Evolutionary conservation across 2,797 vertebrate species (phyloP).

Genomic region (Chrysocyon brachyurus): DNA sequence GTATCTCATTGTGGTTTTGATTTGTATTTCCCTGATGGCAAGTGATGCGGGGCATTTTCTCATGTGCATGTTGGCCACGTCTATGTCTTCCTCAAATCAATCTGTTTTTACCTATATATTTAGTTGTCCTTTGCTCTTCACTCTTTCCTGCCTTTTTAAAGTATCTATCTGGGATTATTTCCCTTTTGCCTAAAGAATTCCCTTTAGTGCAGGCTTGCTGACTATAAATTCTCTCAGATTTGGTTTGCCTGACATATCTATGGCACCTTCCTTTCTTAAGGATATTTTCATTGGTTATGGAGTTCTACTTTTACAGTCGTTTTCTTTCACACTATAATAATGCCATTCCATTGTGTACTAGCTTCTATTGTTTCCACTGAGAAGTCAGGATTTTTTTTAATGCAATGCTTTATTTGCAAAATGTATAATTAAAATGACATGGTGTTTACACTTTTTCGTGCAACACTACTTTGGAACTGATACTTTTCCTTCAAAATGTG

Average conservation of each 20-base stretch:
- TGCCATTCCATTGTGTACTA: background rate
- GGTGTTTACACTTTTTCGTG: background rate
- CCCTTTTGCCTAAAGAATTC: slow-evolving; percentile 34
- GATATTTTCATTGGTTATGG: background rate
- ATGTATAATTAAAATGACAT: slow-evolving; percentile 17
- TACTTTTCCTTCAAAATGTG: slow-evolving; percentile 32
- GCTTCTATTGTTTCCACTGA: background rate
- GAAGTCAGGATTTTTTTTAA: background rate
- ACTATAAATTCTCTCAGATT: slow-evolving; percentile 40
- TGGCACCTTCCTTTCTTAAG: background rate
- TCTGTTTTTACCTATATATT: background rate
- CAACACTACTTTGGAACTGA: background rate
- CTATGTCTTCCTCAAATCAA: background rate
- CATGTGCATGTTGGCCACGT: no score
- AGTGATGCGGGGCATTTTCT: no score
- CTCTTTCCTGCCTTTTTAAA: background rate
- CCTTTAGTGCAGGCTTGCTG: background rate
- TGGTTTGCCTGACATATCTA: background rate
- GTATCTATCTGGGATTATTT: background rate
- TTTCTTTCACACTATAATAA: slow-evolving; percentile 33
- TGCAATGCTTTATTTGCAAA: slow-evolving; percentile 44
- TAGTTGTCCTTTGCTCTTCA: background rate
- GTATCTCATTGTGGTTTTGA: no score
- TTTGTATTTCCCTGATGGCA: no score
- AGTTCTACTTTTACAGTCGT: background rate